Evolutionary conservation across 2,888 invertebrate species (phyloP).

Genomic region (Campaea margaritaria): DNA sequence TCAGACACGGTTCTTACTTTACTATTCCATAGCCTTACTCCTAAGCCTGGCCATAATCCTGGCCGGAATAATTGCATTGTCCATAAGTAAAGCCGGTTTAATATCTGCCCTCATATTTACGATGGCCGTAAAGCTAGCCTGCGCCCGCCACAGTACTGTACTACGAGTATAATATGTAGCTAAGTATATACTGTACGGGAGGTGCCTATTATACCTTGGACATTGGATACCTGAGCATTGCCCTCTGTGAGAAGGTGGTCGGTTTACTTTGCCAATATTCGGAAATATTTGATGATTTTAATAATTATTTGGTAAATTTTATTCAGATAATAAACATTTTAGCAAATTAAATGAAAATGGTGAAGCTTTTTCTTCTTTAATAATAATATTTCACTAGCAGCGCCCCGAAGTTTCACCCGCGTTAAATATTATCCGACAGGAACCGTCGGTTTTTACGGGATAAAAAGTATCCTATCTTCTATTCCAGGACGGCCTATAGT

Average conservation of each 20-base stretch:
- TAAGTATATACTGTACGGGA: background rate
- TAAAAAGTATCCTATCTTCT: too few species aligned
- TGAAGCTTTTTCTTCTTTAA: too few species aligned
- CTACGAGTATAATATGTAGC: too few species aligned
- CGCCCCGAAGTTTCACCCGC: too few species aligned
- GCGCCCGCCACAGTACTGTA: slow-evolving; percentile 8
- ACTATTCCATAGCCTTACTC: slow-evolving; percentile 1
- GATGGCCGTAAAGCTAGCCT: slow-evolving; percentile 61
- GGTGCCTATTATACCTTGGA: slow-evolving; percentile 2
- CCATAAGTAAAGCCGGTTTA: slow-evolving; percentile 45
- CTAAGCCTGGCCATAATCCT: slow-evolving; percentile 17
- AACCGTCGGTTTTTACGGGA: too few species aligned
- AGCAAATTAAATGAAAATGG: too few species aligned
- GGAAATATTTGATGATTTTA: too few species aligned
- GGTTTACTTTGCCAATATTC: background rate
- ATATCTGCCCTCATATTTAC: slow-evolving; percentile 71
- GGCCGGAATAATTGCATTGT: slow-evolving; percentile 26
- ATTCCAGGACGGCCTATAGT: too few species aligned
- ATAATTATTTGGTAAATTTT: too few species aligned
- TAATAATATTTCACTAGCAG: too few species aligned
- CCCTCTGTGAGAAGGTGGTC: slow-evolving; percentile 1
- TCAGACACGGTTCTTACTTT: background rate
- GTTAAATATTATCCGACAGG: too few species aligned
- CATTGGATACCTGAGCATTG: background rate
- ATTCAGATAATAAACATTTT: too few species aligned